Base-by-base conservation (phyloP, 1,140 invertebrate species). In the Drosophila pachea region DNA sequence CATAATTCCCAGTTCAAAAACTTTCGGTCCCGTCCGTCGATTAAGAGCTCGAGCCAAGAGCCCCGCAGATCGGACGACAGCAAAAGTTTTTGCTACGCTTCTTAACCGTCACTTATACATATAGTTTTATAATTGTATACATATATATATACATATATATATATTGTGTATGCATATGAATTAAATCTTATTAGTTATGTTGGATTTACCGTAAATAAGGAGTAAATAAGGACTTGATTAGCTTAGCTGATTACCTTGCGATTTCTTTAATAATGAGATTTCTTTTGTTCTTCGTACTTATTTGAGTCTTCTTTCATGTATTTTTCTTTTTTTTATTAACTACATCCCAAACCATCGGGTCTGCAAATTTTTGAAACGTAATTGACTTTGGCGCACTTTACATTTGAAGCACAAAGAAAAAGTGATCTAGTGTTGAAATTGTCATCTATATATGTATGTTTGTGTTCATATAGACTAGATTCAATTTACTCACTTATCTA, bases 381-480 rank as follows among this genome's bases (percentile, higher is more conserved):
- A 74, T 74, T 74, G 73, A 74, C 73, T 69, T 47, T 54, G 68
- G 33, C 58, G 45, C 58, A n/a, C 12, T 60, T 38, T 49, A 60
- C 58, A 60, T 22, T 29, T 11, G 16, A 47, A 48, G 12, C 42
- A 22, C 32, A 35, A 59, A 9, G 16, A 8, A 38, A 53, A 38
- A 9, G 33, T 53, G 35, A 53, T 53, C 50, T 38, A 38, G 22
- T 53, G 33, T 36, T 36, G 22, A 53, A 52, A 53, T 11, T 29
- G 2, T 8, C 35, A 32, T 5, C 42, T 43, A 56, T 12, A 56
- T 43, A 29, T 33, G 14, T 12, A 14, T 50, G 1, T 32, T 4
- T 14, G 32, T 53, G 32, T 22, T 6, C 6, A 43, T 22, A 16
- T 45, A 43, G 12, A 43, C 35, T 22, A 22, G 22, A 22, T 22